Evolutionary conservation across 2,888 invertebrate species (phyloP).

Genomic region (Macaria liturata): DNA sequence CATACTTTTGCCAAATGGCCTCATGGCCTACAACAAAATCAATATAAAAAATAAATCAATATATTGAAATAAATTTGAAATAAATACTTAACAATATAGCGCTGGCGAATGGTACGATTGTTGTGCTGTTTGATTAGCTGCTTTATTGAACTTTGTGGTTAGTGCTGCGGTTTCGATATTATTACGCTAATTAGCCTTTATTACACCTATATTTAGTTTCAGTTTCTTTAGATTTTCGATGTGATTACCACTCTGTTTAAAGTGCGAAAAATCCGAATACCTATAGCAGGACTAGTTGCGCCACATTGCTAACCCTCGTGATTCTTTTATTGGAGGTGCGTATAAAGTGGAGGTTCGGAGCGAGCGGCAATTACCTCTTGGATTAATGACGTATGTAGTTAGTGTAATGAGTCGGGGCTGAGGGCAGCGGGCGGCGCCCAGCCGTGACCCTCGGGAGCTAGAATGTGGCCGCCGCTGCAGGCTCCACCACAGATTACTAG

Average conservation of each 20-base stretch:
- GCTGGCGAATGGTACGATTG: slow-evolving; percentile 3
- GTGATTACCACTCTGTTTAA: neutral
- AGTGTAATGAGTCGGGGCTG: slow-evolving; percentile 40
- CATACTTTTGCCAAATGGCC: slow-evolving; percentile 52
- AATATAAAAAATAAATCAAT: too few relatives aligned
- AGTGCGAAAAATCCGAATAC: neutral
- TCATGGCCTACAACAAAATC: slow-evolving; percentile 8
- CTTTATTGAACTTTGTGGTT: slow-evolving; percentile 15
- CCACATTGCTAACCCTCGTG: slow-evolving; percentile 5
- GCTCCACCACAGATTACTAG: neutral
- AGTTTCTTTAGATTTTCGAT: slow-evolving; percentile 8
- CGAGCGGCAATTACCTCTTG: slow-evolving; percentile 29
- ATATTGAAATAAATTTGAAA: too few relatives aligned
- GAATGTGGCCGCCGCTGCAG: slow-evolving; percentile 1
- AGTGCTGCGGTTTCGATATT: slow-evolving; percentile 18
- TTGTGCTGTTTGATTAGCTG: neutral
- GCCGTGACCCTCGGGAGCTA: slow-evolving; percentile 46
- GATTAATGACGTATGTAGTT: slow-evolving; percentile 36
- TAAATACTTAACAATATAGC: too few relatives aligned
- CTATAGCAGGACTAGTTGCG: neutral
- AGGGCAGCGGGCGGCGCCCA: slow-evolving; percentile 45
- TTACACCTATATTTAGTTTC: slow-evolving; percentile 5
- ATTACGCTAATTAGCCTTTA: slow-evolving; percentile 18
- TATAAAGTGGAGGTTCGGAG: slow-evolving; percentile 26
- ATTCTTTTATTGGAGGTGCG: slow-evolving; percentile 25